phyloP scores from a whole-genome alignment of 53 echinoderm and acorn worm species.

The Echinarachnius parma region DNA sequence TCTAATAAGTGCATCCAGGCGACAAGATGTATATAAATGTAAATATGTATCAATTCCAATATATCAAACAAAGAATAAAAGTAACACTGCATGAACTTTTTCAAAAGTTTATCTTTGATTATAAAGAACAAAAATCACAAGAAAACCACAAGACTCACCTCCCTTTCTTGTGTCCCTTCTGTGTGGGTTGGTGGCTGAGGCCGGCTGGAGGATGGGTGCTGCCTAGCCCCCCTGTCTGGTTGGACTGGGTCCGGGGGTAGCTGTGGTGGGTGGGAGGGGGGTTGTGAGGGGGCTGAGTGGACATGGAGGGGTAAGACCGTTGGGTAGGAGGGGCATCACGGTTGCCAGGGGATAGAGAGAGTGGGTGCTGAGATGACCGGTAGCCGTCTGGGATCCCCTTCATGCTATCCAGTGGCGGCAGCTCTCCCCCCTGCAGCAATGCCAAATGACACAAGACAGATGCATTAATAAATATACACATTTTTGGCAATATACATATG shows the following conservation, averaged over 20 bases:
- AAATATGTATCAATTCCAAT: no score
- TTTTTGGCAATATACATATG: no score
- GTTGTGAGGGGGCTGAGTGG: slow-evolving; percentile 39
- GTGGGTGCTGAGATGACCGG: slow-evolving; percentile 49
- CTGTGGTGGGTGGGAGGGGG: slow-evolving; percentile 56
- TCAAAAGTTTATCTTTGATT: no score
- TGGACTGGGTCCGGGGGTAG: slow-evolving; percentile 38
- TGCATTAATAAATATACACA: no score
- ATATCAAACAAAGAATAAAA: no score
- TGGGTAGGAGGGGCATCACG: slow-evolving; percentile 47
- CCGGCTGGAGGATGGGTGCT: slow-evolving; percentile 13
- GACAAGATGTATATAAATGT: no score
- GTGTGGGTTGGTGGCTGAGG: slow-evolving; percentile 24
- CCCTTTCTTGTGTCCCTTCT: slow-evolving; percentile 46
- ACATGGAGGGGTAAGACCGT: slow-evolving; percentile 45
- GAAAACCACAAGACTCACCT: no score
- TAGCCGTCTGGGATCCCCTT: slow-evolving; percentile 90
- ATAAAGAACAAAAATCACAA: no score
- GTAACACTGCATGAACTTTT: no score
- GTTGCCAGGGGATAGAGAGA: slow-evolving; percentile 15
- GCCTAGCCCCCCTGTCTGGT: slow-evolving; percentile 15
- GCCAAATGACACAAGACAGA: no score
- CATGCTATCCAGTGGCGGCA: slow-evolving; percentile 91
- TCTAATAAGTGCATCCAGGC: no score
- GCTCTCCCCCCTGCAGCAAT: slow-evolving; percentile 52